These are phyloP conservation scores for Enteromius viviparus DNA, from an alignment of 2,797 vertebrate species.

Conservation along the genomic window DNA sequence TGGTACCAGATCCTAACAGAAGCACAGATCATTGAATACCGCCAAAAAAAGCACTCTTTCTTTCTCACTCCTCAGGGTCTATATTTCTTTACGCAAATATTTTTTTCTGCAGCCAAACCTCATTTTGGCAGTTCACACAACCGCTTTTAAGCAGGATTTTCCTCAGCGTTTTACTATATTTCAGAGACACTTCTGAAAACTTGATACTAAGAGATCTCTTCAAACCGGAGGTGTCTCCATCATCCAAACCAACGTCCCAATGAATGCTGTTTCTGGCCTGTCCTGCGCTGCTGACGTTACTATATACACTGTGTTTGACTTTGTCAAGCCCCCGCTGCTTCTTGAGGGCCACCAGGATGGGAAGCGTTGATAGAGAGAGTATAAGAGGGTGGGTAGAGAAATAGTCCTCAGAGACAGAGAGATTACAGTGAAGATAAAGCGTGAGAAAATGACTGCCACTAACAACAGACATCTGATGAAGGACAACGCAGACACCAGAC, in stretches of 20 bases:
- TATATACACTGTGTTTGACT: constrained; percentile 69
- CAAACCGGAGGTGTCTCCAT: constrained; percentile 77
- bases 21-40: constrained; percentile 71
- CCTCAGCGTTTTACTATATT: constrained; percentile 72
- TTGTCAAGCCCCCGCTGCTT: constrained; percentile 49
- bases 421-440: constrained; percentile 78
- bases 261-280: constrained; percentile 25
- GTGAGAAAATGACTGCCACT: constrained; percentile 78
- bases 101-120: constrained; percentile 78
- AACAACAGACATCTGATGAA: constrained; percentile 62
- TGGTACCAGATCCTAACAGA: constrained; percentile 62
- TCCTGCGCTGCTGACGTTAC: constrained; percentile 75
- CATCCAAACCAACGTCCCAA: constrained; percentile 71
- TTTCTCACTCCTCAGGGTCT: constrained; percentile 59
- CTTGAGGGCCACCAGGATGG: constrained; percentile 46
- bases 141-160: constrained; percentile 74
- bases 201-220: constrained; percentile 42
- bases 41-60: constrained; percentile 59
- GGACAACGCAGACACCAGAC: constrained; percentile 35
- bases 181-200: constrained; percentile 60
- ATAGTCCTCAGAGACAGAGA: constrained; percentile 53
- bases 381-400: constrained; percentile 29
- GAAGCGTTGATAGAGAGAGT: constrained; percentile 33
- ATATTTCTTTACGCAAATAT: constrained; percentile 76
- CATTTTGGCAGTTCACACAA: constrained; percentile 73